Base-by-base conservation (phyloP, 2,113 vertebrate genomes). In the Macquaria ambigua region DNA sequence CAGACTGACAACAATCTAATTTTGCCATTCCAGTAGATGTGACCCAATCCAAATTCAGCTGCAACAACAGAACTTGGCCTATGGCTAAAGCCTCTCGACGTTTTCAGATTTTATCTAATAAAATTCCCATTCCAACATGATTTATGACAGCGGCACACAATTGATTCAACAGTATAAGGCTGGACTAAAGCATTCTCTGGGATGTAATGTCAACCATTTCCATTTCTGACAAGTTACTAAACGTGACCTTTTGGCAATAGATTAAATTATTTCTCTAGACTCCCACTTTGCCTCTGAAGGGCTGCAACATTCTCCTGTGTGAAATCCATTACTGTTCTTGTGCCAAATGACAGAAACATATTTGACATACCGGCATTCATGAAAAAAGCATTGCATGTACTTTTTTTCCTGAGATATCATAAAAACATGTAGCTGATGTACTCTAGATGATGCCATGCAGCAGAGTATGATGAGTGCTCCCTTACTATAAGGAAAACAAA, bases 201-300 rank as follows among this genome's bases (percentile, higher is more conserved):
- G 18, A 75, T 73, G 75, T 92, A 83, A 90, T 84, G 81, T 90
- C 79, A 91, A 74, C 77, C 72, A 74, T 79, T 87, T 91, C 87
- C 48, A 73, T 91, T 93, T 90, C 70, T 94, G 93, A 94, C 90
- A 93, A 90, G 80, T 84, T 75, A 89, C 91, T 87, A 92, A 93
- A 92, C 28, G 46, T 94, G 94, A 95, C 94, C 93, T 95, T 95
- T 94, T 84, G 64, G 81, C 74, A 87, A 87, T 90, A 88, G 73
- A 90, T 89, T 86, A 81, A 87, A 91, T 89, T 79, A 89, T 89
- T 91, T 87, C 82, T 87, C 43, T 28, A 10, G 37, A 77, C 79
- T 72, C 63, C 67, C 64, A 76, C 39, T 82, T 87, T 90, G 18
- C 82, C 62, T 87, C 50, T 64, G 52, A 89, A 85, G 37, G 74